Evolutionary conservation across 2,113 vertebrate species (phyloP).

Genomic region (Ibidorhyncha struthersii): DNA sequence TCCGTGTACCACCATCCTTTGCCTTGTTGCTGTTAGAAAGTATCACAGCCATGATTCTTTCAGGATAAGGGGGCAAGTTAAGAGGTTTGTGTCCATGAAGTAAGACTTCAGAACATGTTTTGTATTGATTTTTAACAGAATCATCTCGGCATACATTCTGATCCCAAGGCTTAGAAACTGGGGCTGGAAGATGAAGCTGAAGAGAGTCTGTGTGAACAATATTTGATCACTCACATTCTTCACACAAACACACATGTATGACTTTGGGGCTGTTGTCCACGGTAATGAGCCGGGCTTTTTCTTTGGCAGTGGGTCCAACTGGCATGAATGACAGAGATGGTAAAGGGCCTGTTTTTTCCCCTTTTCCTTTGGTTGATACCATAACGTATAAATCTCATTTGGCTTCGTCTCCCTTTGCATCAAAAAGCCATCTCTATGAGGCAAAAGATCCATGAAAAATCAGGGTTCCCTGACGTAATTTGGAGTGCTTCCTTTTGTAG

Average conservation of each 20-base stretch:
- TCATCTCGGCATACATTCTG: not conserved
- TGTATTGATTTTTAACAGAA: not conserved
- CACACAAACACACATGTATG: no score
- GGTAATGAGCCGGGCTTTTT: not conserved
- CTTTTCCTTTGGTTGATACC: not conserved
- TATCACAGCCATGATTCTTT: not conserved
- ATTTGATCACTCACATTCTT: not conserved
- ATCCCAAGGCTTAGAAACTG: not conserved
- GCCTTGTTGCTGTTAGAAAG: not conserved
- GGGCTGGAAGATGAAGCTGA: not conserved
- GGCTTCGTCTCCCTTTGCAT: not conserved
- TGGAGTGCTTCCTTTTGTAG: not conserved
- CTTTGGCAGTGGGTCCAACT: not conserved
- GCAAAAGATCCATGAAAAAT: not conserved
- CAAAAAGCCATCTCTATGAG: not conserved
- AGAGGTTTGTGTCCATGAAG: not conserved
- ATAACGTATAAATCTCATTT: not conserved
- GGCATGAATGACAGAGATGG: not conserved
- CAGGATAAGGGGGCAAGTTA: not conserved
- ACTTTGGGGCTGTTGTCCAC: not conserved
- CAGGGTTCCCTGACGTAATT: not conserved
- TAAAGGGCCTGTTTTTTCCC: not conserved
- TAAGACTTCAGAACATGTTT: not conserved
- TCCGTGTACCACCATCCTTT: not conserved
- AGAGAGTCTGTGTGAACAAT: not conserved